Base-by-base conservation (phyloP, 2,797 vertebrate genomes). In the Myotis vivesi region DNA sequence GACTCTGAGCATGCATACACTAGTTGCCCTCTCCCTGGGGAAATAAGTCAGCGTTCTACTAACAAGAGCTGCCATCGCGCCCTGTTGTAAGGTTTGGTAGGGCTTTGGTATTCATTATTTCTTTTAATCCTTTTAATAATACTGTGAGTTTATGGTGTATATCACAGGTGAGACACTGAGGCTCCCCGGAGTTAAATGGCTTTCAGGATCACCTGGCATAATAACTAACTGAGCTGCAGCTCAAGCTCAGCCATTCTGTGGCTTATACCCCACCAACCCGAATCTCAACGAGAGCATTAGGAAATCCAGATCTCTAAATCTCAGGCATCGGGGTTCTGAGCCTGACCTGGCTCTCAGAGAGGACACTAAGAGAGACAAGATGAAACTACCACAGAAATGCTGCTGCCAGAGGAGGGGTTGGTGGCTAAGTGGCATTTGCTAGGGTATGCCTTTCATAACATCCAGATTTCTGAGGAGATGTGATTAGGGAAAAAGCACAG, bases 91-190 rank as follows among this genome's bases (percentile, higher is more conserved):
- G n/a, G 51, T 55, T 79, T 53, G 23, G 49, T 22, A 68, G 57
- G 33, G 36, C 79, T 92, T 91, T 87, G 46, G 3, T 30, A 8
- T 33, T 20, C 16, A 0, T 84, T 73, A 53, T 62, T 94, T 76
- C 46, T 79, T 94, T 87, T 49, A 86, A 75, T 62, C n/a, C n/a
- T 51, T 71, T 51, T 79, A 71, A 20, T 57, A 92, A 88, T 23
- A 16, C 23, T 76, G 11, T 73, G 64, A n/a, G 23, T 73, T 85
- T 76, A 71, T 12, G 16, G 38, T 87, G 8, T 8, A 30, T 25
- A n/a, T 82, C 72, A 79, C 66, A 89, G 64, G 55, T 25, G 53
- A 94, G 57, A 23, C 33, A 51, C 59, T 38, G 44, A 69, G 38
- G 22, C 17, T 88, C 28, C 51, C 15, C 80, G 57, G 13, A 82